Conservation (phyloP, 2,888 invertebrate genomes). For the Orthosia cruda region DNA sequence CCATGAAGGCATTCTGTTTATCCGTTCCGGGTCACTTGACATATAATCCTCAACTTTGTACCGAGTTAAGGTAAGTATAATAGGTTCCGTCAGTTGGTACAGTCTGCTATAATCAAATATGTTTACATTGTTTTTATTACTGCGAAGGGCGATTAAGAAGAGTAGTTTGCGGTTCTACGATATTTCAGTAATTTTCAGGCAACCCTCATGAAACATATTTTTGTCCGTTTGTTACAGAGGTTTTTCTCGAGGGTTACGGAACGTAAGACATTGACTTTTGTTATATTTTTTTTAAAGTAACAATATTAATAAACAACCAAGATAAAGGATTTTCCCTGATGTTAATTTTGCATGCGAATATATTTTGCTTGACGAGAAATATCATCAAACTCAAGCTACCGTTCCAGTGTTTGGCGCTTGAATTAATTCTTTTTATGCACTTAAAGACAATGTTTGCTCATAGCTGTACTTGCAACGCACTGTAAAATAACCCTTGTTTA, state of each 20-base stretch:
- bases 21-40: conserved; percentile 36
- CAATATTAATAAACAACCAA: no score
- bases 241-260: no score
- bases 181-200: no score
- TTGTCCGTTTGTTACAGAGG: no score
- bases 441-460: background rate
- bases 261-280: no score
- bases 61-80: conserved; percentile 27
- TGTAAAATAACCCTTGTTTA: conserved; percentile 31
- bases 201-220: no score
- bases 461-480: conserved; percentile 9
- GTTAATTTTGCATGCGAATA: no score
- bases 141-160: no score
- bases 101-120: background rate
- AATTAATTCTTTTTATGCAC: background rate
- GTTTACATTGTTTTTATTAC: no score
- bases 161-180: no score
- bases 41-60: conserved; percentile 25
- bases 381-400: background rate
- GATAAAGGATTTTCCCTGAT: no score
- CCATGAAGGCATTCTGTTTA: conserved; percentile 19
- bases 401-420: background rate
- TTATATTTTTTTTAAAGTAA: no score
- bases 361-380: background rate
- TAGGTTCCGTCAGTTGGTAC: conserved; percentile 10